A percentile compares a stretch with the other conserved stretches of the same genome.
Conservation (phyloP, 2,797 vertebrate species). For the Scarus forsteni region DNA sequence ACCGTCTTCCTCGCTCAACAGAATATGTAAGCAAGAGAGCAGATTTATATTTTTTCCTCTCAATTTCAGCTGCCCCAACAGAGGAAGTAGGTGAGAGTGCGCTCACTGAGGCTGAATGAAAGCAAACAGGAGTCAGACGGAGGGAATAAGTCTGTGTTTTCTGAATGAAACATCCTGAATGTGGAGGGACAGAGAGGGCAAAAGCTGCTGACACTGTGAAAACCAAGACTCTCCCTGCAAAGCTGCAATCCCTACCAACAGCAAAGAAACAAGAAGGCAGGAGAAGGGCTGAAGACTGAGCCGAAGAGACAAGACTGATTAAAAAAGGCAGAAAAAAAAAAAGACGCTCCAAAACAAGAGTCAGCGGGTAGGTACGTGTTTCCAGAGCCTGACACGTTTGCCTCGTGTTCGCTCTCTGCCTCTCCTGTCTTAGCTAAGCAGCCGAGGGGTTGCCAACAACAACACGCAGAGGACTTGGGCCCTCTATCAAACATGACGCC, state of each 20-base stretch:
- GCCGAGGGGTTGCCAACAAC: conserved; percentile 54
- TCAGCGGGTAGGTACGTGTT: conserved; percentile 32
- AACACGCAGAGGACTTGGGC: conserved; percentile 63
- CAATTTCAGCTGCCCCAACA: conserved; percentile 31
- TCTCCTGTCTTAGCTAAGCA: conserved; percentile 42
- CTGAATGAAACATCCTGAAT: conserved; percentile 86
- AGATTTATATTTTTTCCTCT: conserved; percentile 36
- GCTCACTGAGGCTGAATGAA: conserved; percentile 55
- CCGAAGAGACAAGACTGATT: conserved; percentile 51
- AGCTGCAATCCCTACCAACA: conserved; percentile 71
- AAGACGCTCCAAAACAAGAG: conserved; percentile 56
- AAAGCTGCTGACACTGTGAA: conserved; percentile 79
- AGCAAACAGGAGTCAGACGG: conserved; percentile 60
- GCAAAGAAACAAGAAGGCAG: conserved; percentile 41
- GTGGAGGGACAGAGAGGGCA: conserved; percentile 53
- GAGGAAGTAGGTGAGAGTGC: conserved; percentile 48
- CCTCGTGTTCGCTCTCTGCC: conserved; percentile 45
- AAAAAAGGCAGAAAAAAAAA: conserved; percentile 35
- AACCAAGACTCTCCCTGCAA: conserved; percentile 64
- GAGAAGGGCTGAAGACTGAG: conserved; percentile 46
- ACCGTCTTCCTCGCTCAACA: background rate
- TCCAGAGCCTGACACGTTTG: conserved; percentile 29
- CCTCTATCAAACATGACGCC: conserved; percentile 70
- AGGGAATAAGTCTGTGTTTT: conserved; percentile 76
- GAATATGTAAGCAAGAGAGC: conserved; percentile 5